Evolutionary conservation across 2,113 vertebrate species (phyloP).

Genomic region (Catharus bicknelli): DNA sequence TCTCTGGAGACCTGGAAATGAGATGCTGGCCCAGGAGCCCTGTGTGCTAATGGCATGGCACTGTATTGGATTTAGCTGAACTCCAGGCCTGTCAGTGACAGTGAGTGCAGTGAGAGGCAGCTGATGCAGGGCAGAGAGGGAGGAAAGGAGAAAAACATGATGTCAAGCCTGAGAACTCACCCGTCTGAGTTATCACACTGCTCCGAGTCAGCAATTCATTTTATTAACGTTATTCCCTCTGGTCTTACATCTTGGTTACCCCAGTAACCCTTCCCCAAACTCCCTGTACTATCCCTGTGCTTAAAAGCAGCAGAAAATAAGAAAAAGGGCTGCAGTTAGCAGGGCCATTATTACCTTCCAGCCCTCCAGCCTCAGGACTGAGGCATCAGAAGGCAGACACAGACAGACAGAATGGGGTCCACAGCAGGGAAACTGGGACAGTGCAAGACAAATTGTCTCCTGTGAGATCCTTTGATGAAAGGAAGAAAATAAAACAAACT

Average conservation of each 20-base stretch:
- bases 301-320: constrained; percentile 1
- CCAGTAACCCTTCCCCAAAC: constrained; percentile 49
- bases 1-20: background rate
- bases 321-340: background rate
- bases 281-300: background rate
- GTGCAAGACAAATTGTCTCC: background rate
- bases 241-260: background rate
- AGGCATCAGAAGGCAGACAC: background rate
- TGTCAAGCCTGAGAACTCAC: constrained; percentile 48
- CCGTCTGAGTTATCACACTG: constrained; percentile 6
- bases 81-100: background rate
- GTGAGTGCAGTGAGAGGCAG: constrained; percentile 3
- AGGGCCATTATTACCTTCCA: background rate
- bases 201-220: constrained; percentile 55
- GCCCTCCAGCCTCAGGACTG: background rate
- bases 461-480: background rate
- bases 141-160: constrained; percentile 26
- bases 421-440: background rate
- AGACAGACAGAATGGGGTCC: background rate
- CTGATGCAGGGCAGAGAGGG: constrained; percentile 6
- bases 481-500: background rate
- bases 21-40: background rate
- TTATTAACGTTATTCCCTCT: constrained; percentile 60
- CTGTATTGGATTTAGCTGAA: background rate
- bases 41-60: background rate